Evolutionary conservation across 1,140 invertebrate genomes (phyloP).

Genomic region (Neodiprion fabricii): DNA sequence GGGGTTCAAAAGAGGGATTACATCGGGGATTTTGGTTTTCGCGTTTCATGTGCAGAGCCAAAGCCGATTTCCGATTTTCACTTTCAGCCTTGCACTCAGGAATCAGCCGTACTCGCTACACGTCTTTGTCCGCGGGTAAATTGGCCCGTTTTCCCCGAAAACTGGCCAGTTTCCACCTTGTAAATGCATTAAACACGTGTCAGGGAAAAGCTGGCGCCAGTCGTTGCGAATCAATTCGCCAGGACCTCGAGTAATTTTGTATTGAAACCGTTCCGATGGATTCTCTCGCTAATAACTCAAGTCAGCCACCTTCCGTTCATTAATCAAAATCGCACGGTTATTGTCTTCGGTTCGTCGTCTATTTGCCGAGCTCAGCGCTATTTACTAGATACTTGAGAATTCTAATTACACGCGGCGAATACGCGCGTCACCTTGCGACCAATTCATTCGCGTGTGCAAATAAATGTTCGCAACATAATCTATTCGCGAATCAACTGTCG

Average conservation of each 20-base stretch:
- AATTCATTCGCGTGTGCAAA: too few species aligned
- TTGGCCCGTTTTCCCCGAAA: constrained; percentile 9
- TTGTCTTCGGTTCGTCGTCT: background rate
- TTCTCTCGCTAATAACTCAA: background rate
- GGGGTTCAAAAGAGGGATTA: constrained; percentile 58
- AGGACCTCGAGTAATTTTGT: background rate
- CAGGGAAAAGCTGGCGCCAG: background rate
- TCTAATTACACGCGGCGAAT: too few species aligned
- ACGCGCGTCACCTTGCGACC: too few species aligned
- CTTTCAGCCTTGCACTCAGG: constrained; percentile 1
- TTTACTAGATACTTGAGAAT: too few species aligned
- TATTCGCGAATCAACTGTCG: too few species aligned
- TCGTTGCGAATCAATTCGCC: constrained; percentile 4
- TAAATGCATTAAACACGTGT: background rate
- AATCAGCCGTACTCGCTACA: background rate
- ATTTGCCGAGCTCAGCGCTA: too few species aligned
- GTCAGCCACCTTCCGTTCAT: background rate
- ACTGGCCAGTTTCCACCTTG: background rate
- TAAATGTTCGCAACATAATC: too few species aligned
- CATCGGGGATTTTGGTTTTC: constrained; percentile 62
- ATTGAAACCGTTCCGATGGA: background rate
- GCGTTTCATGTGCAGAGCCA: constrained; percentile 49
- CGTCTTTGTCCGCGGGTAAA: background rate
- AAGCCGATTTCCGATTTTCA: constrained; percentile 61
- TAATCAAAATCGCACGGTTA: constrained; percentile 7